Conservation (phyloP, 64 coral and sea anemone species). For the Dendronephthya gigantea region DNA sequence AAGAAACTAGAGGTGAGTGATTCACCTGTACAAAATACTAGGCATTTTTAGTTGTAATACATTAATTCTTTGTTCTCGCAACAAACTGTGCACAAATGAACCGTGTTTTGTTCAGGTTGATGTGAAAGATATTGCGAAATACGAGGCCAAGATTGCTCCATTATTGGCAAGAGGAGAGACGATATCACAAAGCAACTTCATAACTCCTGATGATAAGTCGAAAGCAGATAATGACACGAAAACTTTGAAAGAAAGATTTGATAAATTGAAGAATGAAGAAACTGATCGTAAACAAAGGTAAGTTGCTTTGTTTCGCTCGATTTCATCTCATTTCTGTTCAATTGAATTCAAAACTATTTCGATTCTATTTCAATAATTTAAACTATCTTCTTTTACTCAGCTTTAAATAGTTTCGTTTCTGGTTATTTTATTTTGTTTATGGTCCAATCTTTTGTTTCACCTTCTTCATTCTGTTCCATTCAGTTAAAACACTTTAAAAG, state of each 20-base stretch:
- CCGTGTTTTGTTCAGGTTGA: neutral
- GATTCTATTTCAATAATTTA: neutral
- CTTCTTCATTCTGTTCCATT: neutral
- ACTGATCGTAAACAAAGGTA: neutral
- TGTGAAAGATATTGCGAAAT: neutral
- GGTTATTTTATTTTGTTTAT: no score
- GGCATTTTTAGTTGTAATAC: neutral
- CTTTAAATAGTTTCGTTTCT: no score
- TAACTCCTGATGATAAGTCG: neutral
- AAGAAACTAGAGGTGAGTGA: neutral
- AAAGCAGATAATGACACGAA: neutral
- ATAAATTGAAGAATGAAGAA: neutral
- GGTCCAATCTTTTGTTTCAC: no score
- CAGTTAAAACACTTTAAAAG: neutral
- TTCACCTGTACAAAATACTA: no score
- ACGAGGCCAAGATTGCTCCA: neutral
- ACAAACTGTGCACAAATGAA: neutral
- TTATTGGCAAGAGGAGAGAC: neutral
- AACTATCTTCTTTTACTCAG: no score
- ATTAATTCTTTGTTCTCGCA: neutral
- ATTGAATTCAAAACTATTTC: neutral
- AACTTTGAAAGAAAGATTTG: neutral
- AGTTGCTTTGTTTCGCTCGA: neutral
- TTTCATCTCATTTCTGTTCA: neutral
- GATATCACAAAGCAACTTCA: neutral